Evolutionary conservation across 1,140 invertebrate genomes (phyloP), one percentile per base, ranked within the genome.

Genomic region (Zaprionus capensis): DNA sequence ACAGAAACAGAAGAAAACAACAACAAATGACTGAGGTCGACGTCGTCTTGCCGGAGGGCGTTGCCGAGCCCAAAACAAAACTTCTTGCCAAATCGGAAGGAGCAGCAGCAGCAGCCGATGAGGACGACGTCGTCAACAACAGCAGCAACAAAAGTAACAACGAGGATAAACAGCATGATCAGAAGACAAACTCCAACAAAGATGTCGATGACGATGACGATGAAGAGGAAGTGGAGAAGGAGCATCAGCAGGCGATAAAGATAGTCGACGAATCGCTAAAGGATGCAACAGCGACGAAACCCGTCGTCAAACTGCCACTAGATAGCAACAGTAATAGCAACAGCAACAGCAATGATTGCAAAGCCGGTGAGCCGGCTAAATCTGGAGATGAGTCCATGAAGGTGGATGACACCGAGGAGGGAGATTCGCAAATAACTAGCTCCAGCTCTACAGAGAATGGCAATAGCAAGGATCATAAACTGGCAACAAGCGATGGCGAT

Each of bases 1-100:
- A 51, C 11, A 51, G 38, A 61, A 63, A 24, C 69, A 68, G 64
- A 73, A 70, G 66, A 76, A 73, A 77, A 67, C 38, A 64, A 76
- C 77, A 79, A 77, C 91, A 91, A 91, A 92, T 92, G 91, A 92
- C 91, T 88, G 91, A 92, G 86, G 91, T 92, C 73, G 91, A 92
- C 88, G 91, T 88, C 79, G 88, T 83, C 67, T 87, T 92, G 84
- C 91, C 91, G 69, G 91, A 92, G 80, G 87, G 87, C 79, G 82
- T 88, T 72, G 81, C 87, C 71, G 88, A 86, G 76, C 80, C 86
- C 73, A 86, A 76, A 73, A 85, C 80, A 59, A 85, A 90, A 71
- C 64, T 82, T 57, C 71, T 69, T 79, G 81, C 82, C 81, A 88
- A 80, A 73, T 63, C 78, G 75, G 64, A 80, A 87, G 41, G 44